Base-by-base conservation (phyloP, 2,888 invertebrate species). In the Scaptomyza parva region DNA sequence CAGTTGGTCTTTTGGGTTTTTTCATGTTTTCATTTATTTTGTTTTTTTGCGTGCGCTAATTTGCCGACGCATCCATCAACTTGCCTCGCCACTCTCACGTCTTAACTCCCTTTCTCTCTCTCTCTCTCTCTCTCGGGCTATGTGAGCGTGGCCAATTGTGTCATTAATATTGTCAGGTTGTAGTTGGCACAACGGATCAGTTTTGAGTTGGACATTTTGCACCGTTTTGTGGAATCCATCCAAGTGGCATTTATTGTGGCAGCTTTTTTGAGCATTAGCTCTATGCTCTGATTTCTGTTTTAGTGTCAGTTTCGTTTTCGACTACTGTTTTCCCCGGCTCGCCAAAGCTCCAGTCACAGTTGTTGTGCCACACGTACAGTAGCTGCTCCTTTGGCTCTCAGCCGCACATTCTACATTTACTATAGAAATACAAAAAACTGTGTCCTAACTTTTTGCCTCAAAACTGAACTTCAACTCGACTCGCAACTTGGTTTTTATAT, bases 11-110 rank as follows among this genome's bases (percentile, higher is more conserved):
- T 60, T 64, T 48, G 40, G 44, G 44, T 77, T 76, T 4, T 24
- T 24, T 4, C 9, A n/a, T n/a, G n/a, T n/a, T n/a, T n/a, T n/a
- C n/a, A n/a, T 28, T 28, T 28, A 9, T 9, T 26, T 4, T 26
- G 8, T 28, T 28, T 28, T 74, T 81, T 67, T 85, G 68, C 70
- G 61, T 78, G 73, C 69, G 70, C 88, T 82, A 87, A 82, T 82
- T 87, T 87, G 82, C 88, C 76, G 82, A 73, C 68, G 86, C 88
- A 82, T 82, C 86, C 82, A 87, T 82, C 82, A 87, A 78, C 62
- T 55, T 58, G 22, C 54, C 58, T 44, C 62, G 45, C 53, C 53
- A 26, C 37, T 18, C 45, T 26, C 35, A n/a, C n/a, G n/a, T n/a
- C n/a, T n/a, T n/a, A n/a, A n/a, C n/a, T n/a, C n/a, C n/a, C n/a